A percentile compares a stretch with the other conserved stretches of the same genome.
phyloP scores from a whole-genome alignment of 2,888 invertebrate species.

The Limnephilus marmoratus region DNA sequence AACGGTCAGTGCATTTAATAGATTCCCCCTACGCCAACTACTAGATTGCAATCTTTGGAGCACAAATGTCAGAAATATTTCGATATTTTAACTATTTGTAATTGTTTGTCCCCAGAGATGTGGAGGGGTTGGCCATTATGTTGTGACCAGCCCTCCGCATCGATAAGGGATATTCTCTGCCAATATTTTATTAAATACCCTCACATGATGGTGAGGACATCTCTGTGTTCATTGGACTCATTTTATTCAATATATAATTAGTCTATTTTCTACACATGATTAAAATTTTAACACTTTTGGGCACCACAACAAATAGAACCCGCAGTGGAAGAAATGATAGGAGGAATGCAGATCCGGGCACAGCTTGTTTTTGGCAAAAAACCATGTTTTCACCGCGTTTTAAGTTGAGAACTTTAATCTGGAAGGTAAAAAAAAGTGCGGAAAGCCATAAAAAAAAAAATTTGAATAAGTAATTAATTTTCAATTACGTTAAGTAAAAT shows the following conservation, averaged over 20 bases:
- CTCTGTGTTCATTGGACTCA: conserved; percentile 57
- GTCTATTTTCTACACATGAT: not conserved
- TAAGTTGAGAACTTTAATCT: no score
- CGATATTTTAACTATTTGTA: not conserved
- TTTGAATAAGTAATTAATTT: no score
- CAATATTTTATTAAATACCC: conserved; percentile 56
- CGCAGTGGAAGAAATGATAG: no score
- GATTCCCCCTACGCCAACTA: no score
- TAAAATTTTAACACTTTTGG: not conserved
- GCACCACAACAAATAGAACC: not conserved
- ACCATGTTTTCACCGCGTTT: no score
- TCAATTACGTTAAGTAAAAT: no score
- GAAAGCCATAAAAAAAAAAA: no score
- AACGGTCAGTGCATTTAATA: no score
- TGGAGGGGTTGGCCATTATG: conserved; percentile 42
- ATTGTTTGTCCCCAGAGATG: conserved; percentile 47
- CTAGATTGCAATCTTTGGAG: no score
- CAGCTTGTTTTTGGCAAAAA: no score
- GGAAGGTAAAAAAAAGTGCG: no score
- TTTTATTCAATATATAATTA: not conserved
- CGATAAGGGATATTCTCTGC: conserved; percentile 50
- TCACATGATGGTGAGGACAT: conserved; percentile 14
- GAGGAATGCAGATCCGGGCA: no score
- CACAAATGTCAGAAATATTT: not conserved
- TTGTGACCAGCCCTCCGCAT: conserved; percentile 46